phyloP scores from a whole-genome alignment of 2,113 vertebrate genomes.

The Vireo altiloquus region DNA sequence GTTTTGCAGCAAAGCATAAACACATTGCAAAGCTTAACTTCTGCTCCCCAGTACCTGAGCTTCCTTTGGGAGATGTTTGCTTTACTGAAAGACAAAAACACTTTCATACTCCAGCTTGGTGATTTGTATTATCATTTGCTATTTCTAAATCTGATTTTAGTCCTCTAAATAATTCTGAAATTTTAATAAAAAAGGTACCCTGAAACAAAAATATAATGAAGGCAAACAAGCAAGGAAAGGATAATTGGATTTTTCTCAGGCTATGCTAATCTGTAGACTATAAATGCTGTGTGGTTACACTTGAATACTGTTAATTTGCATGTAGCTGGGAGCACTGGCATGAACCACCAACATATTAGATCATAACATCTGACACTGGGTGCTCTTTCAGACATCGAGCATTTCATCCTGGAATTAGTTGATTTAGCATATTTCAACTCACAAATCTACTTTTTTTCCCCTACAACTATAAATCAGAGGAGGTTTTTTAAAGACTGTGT shows the following conservation, averaged over 20 bases:
- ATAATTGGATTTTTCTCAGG: conserved; percentile 65
- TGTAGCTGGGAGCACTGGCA: conserved; percentile 44
- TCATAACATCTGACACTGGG: conserved; percentile 35
- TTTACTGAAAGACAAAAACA: not conserved
- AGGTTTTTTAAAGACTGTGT: not conserved
- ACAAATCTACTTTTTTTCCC: not conserved
- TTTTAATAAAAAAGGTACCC: conserved; percentile 16
- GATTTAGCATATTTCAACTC: not conserved
- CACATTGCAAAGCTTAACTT: not conserved
- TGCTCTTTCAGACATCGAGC: not conserved
- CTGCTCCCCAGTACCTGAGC: not conserved
- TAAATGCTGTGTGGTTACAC: conserved; percentile 57
- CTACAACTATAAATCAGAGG: not conserved
- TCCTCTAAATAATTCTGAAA: conserved; percentile 9
- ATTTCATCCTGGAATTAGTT: not conserved
- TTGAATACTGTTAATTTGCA: conserved; percentile 64
- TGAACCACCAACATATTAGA: conserved; percentile 26
- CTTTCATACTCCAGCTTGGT: not conserved
- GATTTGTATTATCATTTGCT: not conserved
- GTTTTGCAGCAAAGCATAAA: not conserved
- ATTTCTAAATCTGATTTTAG: conserved; percentile 5
- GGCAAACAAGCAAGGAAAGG: conserved; percentile 51
- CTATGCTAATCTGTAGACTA: conserved; percentile 59
- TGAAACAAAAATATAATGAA: conserved; percentile 58
- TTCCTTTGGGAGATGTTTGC: not conserved